Evolutionary conservation across 2,888 invertebrate genomes (phyloP).

Genomic region (Glyphotaelius pellucidus): DNA sequence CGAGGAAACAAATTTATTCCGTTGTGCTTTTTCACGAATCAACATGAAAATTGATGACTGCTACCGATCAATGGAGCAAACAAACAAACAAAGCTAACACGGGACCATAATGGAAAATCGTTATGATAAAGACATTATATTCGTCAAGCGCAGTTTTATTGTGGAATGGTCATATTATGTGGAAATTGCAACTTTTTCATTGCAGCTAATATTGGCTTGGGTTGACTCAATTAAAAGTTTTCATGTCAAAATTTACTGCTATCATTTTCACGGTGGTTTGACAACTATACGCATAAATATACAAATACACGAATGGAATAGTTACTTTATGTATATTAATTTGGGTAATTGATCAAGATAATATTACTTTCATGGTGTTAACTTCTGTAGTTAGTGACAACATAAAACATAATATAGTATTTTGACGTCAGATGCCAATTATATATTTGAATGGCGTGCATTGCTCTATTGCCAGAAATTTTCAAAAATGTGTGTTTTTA

Average conservation of each 20-base stretch:
- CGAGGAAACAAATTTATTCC: background rate
- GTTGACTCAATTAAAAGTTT: background rate
- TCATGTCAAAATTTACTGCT: background rate
- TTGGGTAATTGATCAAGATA: background rate
- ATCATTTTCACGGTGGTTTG: background rate
- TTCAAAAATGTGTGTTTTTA: too few relatives aligned
- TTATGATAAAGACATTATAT: background rate
- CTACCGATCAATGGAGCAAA: slow-evolving; percentile 17
- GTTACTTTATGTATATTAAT: background rate
- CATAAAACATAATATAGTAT: too few relatives aligned
- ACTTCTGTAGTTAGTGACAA: too few relatives aligned
- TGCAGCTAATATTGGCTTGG: background rate
- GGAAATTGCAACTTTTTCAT: background rate
- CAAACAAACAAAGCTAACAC: background rate
- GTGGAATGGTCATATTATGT: background rate
- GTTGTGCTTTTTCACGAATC: background rate
- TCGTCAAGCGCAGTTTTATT: too few relatives aligned
- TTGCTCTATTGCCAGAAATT: too few relatives aligned
- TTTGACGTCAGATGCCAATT: too few relatives aligned
- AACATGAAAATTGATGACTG: background rate
- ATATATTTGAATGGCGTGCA: too few relatives aligned
- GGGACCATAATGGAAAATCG: background rate
- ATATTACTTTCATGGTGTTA: background rate
- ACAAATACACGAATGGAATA: background rate
- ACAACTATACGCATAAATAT: background rate